Evolutionary conservation across 2,113 vertebrate genomes (phyloP), one percentile per base, ranked within the genome.

Genomic region (Heterotis niloticus): DNA sequence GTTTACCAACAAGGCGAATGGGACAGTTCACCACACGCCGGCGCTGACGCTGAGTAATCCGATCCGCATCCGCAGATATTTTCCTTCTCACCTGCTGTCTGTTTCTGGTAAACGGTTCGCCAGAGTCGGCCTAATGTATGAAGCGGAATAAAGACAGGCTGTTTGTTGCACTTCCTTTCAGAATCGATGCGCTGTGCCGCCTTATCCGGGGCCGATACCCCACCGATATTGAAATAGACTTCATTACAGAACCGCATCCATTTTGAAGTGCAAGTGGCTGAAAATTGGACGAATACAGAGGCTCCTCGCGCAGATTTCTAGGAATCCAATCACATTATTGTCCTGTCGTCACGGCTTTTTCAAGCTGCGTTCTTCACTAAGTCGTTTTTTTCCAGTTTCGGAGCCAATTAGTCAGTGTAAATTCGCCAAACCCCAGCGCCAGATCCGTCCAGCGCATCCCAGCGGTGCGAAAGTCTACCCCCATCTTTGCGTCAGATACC

Each of bases 191-290:
- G 60, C 60, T 75, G 16, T 14, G 51, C 26, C 1, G 1, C 57
- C 29, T 75, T 60, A 62, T 75, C 72, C 29, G 13, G 28, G 59
- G 72, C 13, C 57, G 60, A 29, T 75, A 23, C 29, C 18, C 57
- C 74, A 75, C 74, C 62, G 28, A 75, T 62, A 18, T 52, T 62
- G 26, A 75, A 75, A 75, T 75, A 34, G 74, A 12, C 74, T 52
- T 75, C 59, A 44, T 75, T 62, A 75, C 62, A 75, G 29, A 57
- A 52, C 57, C 17, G 28, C 56, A 64, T 62, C 18, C 57, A 64
- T 75, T 64, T 64, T 75, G 28, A 62, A 75, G 28, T 75, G 18
- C 34, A 28, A 64, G 26, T 75, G 74, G 57, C 74, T 62, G 59
- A 75, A 62, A 75, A 75, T 57, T 64, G 59, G 11, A 64, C 5